Evolutionary conservation across 2,888 invertebrate genomes (phyloP), one percentile per base, ranked within the genome.

Genomic region (Ophion ellenae): DNA sequence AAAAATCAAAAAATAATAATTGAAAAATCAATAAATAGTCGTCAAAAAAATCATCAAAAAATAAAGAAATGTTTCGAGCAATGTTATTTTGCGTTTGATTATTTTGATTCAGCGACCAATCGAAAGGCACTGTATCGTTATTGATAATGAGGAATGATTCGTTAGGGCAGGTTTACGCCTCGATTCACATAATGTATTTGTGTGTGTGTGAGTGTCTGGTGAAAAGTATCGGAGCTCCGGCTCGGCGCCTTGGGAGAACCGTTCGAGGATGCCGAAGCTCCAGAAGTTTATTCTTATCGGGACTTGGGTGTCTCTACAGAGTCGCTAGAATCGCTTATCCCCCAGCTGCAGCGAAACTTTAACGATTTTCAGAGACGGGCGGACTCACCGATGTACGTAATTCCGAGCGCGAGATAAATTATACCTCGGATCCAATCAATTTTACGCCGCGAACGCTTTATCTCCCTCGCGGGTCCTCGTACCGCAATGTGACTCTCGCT

Each of bases 251-350:
- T 9, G 57, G 14, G 59, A 36, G 9, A 79, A 79, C 53, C 64
- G 71, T 76, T 61, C 61, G 28, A 17, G 66, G 66, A 83, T 83
- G 63, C 47, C 71, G 17, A 40, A 36, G 32, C 83, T 80, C 57
- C 17, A 24, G 57, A 80, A 83, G 77, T 86, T 86, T 77, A 83
- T 86, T 86, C 83, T 86, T 86, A 83, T 86, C 85, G 85, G 77
- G 83, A 67, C 61, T 83, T 53, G 66, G 67, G 80, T 83, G 80
- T 80, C 85, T 53, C 14, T 0, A 17, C 53, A 73, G 83, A 83
- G 32, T 83, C 57, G 45, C 45, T 59, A 20, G 69, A 77, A 86
- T 74, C 80, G 76, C 76, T 80, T 77, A 80, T 69, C 32, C 78
- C 47, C 14, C 14, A 11, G 53, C 53, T 67, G 82, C 66, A 53